Conservation (phyloP, 2,113 vertebrate species). For the Crocuta crocuta region DNA sequence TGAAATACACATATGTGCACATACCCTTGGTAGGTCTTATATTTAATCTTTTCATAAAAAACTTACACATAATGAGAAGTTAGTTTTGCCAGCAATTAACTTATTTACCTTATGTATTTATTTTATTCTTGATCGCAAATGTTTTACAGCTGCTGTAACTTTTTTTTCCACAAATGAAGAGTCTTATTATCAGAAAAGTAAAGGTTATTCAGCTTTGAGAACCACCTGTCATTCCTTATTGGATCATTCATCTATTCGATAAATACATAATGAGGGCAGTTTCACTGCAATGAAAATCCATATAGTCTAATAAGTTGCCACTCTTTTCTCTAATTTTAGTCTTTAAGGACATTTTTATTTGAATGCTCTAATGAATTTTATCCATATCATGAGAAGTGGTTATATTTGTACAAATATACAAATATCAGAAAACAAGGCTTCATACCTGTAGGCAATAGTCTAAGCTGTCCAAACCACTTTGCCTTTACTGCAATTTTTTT, state of each 20-base stretch:
- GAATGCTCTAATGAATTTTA: neutral
- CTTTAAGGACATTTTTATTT: constrained; percentile 25
- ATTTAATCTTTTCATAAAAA: constrained; percentile 24
- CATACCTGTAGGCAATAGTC: constrained; percentile 42
- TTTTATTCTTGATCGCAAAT: constrained; percentile 11
- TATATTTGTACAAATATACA: constrained; percentile 50
- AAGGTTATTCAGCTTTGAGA: neutral
- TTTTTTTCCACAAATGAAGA: neutral
- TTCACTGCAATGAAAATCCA: neutral
- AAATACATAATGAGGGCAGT: neutral
- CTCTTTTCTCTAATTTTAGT: neutral
- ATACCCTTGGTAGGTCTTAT: neutral
- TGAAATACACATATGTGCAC: neutral
- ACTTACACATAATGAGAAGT: neutral
- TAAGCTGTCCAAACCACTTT: constrained; percentile 50
- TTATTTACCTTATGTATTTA: constrained; percentile 63
- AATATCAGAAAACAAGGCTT: constrained; percentile 55
- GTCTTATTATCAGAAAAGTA: constrained; percentile 34
- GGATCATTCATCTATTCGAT: neutral
- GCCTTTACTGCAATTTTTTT: constrained; percentile 47
- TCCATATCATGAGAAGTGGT: neutral
- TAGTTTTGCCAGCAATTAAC: neutral
- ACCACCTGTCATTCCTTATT: neutral
- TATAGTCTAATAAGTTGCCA: neutral
- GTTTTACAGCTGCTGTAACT: constrained; percentile 36